These are phyloP conservation scores for Polia nebulosa DNA, from an alignment of 2,888 invertebrate species.

Conservation along the genomic window DNA sequence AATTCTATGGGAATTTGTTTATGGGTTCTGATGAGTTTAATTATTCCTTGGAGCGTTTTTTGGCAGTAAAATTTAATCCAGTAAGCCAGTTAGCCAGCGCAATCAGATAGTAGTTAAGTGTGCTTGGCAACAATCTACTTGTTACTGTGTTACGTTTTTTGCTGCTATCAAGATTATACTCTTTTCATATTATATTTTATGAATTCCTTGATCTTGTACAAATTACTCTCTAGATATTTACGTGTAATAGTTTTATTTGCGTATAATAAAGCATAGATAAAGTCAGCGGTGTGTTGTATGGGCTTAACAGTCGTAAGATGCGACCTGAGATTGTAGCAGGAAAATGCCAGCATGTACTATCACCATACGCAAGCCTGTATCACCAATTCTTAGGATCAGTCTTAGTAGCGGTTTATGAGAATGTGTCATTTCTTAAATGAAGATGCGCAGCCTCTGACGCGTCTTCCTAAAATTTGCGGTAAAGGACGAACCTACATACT, in stretches of 20 bases:
- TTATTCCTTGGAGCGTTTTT: constrained; percentile 60
- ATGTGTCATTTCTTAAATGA: constrained; percentile 9
- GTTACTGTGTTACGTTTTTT: constrained; percentile 62
- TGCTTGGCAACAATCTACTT: constrained; percentile 57
- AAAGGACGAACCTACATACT: too few relatives aligned
- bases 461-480: background rate
- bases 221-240: constrained; percentile 24
- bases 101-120: constrained; percentile 47
- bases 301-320: constrained; percentile 42
- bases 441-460: background rate
- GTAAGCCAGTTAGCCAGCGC: constrained; percentile 44
- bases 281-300: constrained; percentile 32
- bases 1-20: constrained; percentile 65
- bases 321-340: constrained; percentile 51
- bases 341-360: constrained; percentile 40
- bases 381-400: constrained; percentile 27
- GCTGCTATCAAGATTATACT: constrained; percentile 45
- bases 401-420: constrained; percentile 6
- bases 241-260: constrained; percentile 33
- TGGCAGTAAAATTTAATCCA: constrained; percentile 50
- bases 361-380: constrained; percentile 2
- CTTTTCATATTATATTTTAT: constrained; percentile 40
- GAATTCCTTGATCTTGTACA: constrained; percentile 27
- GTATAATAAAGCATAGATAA: constrained; percentile 47
- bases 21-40: constrained; percentile 70